phyloP scores from a whole-genome alignment of 2,888 invertebrate genomes.

The Petrolisthes cinctipes region DNA sequence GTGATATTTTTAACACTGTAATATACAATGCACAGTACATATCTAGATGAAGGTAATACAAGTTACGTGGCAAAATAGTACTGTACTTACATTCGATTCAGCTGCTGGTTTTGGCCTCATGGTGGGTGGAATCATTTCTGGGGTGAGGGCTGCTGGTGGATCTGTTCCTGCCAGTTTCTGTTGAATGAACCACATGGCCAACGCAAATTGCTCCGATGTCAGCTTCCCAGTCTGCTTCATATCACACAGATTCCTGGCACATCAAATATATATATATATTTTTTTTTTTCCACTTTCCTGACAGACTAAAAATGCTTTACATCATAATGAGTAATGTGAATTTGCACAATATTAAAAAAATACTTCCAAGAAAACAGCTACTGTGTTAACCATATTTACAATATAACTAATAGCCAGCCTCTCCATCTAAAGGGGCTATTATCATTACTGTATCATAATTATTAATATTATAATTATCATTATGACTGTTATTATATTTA shows the following conservation, averaged over 20 bases:
- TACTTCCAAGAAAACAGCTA: too few species aligned
- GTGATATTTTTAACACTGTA: not conserved
- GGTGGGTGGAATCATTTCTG: slow-evolving; percentile 90
- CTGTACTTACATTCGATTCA: slow-evolving; percentile 57
- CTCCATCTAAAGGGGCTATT: too few species aligned
- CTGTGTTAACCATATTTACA: too few species aligned
- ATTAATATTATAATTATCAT: too few species aligned
- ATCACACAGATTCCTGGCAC: slow-evolving; percentile 89
- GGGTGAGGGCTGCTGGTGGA: slow-evolving; percentile 84
- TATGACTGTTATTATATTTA: too few species aligned
- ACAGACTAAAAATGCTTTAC: too few species aligned
- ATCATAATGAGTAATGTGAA: too few species aligned
- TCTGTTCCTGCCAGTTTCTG: slow-evolving; percentile 87
- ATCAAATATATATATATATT: not conserved
- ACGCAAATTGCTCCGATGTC: slow-evolving; percentile 93
- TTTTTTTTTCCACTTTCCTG: too few species aligned
- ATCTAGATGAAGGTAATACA: not conserved
- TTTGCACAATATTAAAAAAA: too few species aligned
- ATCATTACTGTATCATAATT: too few species aligned
- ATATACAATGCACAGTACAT: slow-evolving; percentile 64
- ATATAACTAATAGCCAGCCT: too few species aligned
- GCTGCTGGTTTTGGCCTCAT: slow-evolving; percentile 71
- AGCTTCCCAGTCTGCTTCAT: slow-evolving; percentile 90
- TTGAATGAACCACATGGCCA: slow-evolving; percentile 94
- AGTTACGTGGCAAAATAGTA: not conserved